A percentile compares a stretch with the other conserved stretches of the same genome.
Evolutionary conservation across 2,888 invertebrate species (phyloP).

Genomic region (Ophonus ardosiacus): DNA sequence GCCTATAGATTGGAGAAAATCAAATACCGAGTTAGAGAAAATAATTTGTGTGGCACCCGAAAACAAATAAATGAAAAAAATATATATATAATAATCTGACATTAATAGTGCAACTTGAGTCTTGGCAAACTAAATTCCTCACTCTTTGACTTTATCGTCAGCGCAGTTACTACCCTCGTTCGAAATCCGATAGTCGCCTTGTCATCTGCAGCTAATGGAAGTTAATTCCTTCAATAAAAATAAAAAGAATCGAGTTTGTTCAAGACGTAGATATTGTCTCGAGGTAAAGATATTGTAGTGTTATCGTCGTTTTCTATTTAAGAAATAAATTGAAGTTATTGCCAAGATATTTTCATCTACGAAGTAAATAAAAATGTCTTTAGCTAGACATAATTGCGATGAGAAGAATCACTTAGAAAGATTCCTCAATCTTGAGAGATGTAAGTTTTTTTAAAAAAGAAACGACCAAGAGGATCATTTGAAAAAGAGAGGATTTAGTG

Average conservation of each 20-base stretch:
- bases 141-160: background rate
- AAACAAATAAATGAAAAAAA: too few species aligned
- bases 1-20: too few species aligned
- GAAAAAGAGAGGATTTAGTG: too few species aligned
- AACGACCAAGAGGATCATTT: background rate
- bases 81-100: too few species aligned
- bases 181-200: slow-evolving; percentile 40
- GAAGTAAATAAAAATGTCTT: background rate
- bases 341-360: background rate
- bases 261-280: slow-evolving; percentile 4
- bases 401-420: background rate
- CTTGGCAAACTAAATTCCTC: slow-evolving; percentile 1
- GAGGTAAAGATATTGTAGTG: slow-evolving; percentile 7
- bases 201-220: slow-evolving; percentile 46
- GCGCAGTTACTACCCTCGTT: background rate
- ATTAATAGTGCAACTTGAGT: background rate
- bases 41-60: too few species aligned
- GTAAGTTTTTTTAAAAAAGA: background rate
- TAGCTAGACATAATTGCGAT: background rate
- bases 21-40: too few species aligned
- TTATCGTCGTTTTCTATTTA: slow-evolving; percentile 23
- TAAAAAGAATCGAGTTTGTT: slow-evolving; percentile 34
- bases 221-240: slow-evolving; percentile 43
- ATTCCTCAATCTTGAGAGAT: background rate
- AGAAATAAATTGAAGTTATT: slow-evolving; percentile 20